These are phyloP conservation scores for Drosophila gaucha DNA, from an alignment of 2,888 invertebrate genomes.

Conservation along the genomic window DNA sequence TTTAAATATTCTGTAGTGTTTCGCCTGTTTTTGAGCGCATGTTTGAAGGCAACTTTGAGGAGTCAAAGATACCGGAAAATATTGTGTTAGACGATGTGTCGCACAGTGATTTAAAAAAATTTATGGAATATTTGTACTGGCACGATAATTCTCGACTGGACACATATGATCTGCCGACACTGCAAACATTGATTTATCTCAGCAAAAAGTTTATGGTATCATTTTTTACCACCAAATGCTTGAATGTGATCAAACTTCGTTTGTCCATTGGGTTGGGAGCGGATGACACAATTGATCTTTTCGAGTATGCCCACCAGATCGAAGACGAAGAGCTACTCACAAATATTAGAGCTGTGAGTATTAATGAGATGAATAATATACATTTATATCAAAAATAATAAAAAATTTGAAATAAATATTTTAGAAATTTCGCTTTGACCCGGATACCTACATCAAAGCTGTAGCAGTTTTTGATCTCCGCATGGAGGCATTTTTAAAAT, in stretches of 20 bases:
- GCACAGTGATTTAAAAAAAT: constrained; percentile 42
- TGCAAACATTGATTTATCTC: constrained; percentile 51
- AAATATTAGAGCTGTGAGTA: constrained; percentile 27
- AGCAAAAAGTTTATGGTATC: constrained; percentile 57
- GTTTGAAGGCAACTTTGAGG: constrained; percentile 57
- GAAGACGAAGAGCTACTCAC: constrained; percentile 36
- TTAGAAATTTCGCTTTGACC: constrained; percentile 22
- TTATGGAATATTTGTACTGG: constrained; percentile 51
- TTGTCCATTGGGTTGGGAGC: constrained; percentile 14
- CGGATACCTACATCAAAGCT: constrained; percentile 11
- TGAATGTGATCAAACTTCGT: constrained; percentile 24
- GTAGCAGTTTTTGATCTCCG: constrained; percentile 43
- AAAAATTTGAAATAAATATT: not conserved
- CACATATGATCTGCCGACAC: constrained; percentile 28
- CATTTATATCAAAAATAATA: not conserved
- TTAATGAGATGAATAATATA: not conserved
- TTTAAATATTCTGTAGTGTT: constrained; percentile 8
- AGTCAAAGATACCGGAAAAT: constrained; percentile 40
- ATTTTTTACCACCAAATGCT: constrained; percentile 36
- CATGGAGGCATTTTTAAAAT: constrained; percentile 38
- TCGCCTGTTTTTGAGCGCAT: constrained; percentile 62
- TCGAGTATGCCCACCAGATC: constrained; percentile 45
- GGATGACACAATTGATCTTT: constrained; percentile 45
- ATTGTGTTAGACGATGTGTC: constrained; percentile 58
- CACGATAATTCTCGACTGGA: constrained; percentile 40